Conservation (phyloP, 2,888 invertebrate genomes). For the Crepidodera aurea region DNA sequence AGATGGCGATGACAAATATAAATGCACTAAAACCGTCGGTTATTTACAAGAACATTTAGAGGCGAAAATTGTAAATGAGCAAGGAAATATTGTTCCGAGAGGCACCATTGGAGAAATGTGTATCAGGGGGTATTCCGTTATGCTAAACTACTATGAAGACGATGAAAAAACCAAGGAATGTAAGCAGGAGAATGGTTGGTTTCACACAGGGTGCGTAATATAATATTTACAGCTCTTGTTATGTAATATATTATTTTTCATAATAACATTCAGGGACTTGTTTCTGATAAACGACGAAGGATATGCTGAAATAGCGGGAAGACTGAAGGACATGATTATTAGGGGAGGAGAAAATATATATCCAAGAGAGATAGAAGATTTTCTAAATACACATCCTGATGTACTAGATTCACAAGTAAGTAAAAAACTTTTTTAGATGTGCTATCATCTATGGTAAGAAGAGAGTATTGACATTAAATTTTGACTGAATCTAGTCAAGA, state of each 20-base stretch:
- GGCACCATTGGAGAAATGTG: slow-evolving; percentile 81
- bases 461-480: no score
- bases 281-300: slow-evolving; percentile 74
- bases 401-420: slow-evolving; percentile 77
- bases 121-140: slow-evolving; percentile 77
- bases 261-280: slow-evolving; percentile 73
- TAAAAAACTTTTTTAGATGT: neutral
- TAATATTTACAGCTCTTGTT: no score
- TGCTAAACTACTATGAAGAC: slow-evolving; percentile 85
- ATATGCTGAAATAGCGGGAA: slow-evolving; percentile 75
- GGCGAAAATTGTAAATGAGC: slow-evolving; percentile 71
- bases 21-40: slow-evolving; percentile 65
- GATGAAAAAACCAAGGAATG: slow-evolving; percentile 75
- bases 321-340: slow-evolving; percentile 81
- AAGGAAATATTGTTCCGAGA: slow-evolving; percentile 72
- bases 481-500: no score
- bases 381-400: slow-evolving; percentile 75
- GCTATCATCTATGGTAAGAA: no score
- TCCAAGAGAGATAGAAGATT: slow-evolving; percentile 83
- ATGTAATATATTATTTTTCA: no score
- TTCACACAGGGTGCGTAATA: slow-evolving; percentile 74
- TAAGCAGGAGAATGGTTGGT: slow-evolving; percentile 76
- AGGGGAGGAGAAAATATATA: slow-evolving; percentile 86
- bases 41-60: slow-evolving; percentile 67
- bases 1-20: slow-evolving; percentile 60